Evolutionary conservation across 1,140 invertebrate species (phyloP).

Genomic region (Solenopsis fugax): DNA sequence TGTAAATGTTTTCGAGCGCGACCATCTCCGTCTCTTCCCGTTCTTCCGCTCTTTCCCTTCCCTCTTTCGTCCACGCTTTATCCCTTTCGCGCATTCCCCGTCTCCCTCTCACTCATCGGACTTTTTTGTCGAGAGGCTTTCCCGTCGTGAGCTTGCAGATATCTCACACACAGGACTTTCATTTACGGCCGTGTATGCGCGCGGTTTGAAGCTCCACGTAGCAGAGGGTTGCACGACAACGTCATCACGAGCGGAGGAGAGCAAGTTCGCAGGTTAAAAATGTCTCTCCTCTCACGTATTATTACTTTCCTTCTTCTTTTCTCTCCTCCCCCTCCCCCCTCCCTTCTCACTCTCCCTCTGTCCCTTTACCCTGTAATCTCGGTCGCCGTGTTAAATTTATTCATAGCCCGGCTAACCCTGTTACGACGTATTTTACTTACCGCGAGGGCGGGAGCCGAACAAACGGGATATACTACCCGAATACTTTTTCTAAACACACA

Average conservation of each 20-base stretch:
- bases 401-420: constrained; percentile 84
- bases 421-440: constrained; percentile 83
- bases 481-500: constrained; percentile 39
- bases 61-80: not conserved
- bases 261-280: constrained; percentile 66
- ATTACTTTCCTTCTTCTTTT: constrained; percentile 74
- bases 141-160: constrained; percentile 53
- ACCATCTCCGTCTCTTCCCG: constrained; percentile 25
- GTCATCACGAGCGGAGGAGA: constrained; percentile 47
- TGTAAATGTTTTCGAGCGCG: constrained; percentile 74
- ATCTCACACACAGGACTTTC: constrained; percentile 35
- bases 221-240: constrained; percentile 61
- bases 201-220: constrained; percentile 38
- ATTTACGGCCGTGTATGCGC: constrained; percentile 46
- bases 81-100: not conserved
- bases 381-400: constrained; percentile 84
- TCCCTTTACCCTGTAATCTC: constrained; percentile 64
- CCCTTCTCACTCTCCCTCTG: not conserved
- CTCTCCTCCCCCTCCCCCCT: not conserved
- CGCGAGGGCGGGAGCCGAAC: constrained; percentile 62
- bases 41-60: not conserved
- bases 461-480: constrained; percentile 23
- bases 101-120: constrained; percentile 27
- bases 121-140: constrained; percentile 56
- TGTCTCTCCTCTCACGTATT: constrained; percentile 79